Conservation (phyloP, 1,140 invertebrate genomes). For the Aphaenogaster floridana region DNA sequence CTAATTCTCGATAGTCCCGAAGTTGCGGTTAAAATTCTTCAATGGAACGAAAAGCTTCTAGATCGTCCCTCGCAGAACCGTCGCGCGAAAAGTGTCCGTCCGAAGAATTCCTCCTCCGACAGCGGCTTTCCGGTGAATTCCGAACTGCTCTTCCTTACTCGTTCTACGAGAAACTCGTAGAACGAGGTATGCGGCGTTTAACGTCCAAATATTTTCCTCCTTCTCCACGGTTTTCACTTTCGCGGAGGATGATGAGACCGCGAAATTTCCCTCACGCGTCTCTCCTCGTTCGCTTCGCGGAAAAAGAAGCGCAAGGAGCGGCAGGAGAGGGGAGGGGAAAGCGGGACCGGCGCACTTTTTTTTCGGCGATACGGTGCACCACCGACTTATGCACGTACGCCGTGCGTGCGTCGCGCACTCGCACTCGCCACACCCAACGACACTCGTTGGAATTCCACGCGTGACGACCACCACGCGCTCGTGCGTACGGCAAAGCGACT, state of each 20-base stretch:
- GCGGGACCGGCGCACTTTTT: neutral
- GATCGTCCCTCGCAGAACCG: neutral
- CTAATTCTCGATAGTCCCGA: no score
- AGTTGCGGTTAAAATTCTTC: neutral
- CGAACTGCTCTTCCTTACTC: neutral
- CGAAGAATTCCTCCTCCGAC: neutral
- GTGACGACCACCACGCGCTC: conserved; percentile 58
- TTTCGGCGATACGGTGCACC: neutral
- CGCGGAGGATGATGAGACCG: neutral
- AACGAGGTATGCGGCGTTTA: neutral
- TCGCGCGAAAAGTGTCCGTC: neutral
- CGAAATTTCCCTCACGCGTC: neutral
- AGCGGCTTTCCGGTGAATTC: conserved; percentile 15
- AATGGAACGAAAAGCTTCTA: neutral
- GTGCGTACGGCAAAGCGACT: conserved; percentile 69
- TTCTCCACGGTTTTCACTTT: neutral
- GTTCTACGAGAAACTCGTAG: neutral
- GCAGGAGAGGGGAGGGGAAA: neutral
- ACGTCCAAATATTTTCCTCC: neutral
- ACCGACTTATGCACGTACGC: neutral
- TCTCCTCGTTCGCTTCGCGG: neutral
- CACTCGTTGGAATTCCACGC: conserved; percentile 55
- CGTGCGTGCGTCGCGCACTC: neutral
- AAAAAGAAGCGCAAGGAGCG: neutral
- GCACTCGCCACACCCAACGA: conserved; percentile 55